Evolutionary conservation across 2,113 vertebrate species (phyloP), one percentile per base, ranked within the genome.

Genomic region (Malurus cyaneus): DNA sequence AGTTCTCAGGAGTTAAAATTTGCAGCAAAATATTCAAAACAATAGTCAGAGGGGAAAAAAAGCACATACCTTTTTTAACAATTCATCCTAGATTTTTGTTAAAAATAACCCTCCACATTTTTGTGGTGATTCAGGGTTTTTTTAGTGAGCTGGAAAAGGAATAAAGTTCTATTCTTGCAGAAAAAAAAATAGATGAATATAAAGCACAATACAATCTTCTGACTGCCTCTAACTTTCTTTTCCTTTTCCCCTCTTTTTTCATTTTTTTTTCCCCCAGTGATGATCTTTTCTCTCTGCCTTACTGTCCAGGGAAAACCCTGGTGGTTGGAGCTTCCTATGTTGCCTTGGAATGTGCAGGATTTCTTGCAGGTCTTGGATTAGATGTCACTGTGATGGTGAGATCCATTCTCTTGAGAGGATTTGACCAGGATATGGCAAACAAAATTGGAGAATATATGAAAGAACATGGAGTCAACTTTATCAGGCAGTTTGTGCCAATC

Each of bases 241-340:
- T 32, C 23, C 29, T 29, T 88, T 85, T 17, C 5, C 5, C 12
- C 3, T 12, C 15, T 24, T 24, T 73, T 56, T 50, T 60, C 72
- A 13, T 5, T 32, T 28, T 16, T 41, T 11, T 88, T 34, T 18
- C 59, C n/a, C 13, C 78, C 93, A 99, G 98, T 67, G 98, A 99
- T 88, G 98, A 98, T 42, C 97, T 99, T 47, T 98, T 99, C 96
- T 98, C 98, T 52, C 94, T 98, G 88, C 94, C 97, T 80, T 98
- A 98, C 87, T 98, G 98, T 60, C 98, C 98, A 20, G 97, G 98
- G 14, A 98, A 98, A 91, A 99, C 98, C 31, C 97, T 99, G 76
- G 98, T 99, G 44, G 95, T 99, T 26, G 98, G 98, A 46, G 98
- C 98, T 31, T 98, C 98, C n/a, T 98, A 98, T 12, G 98, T 98